Evolutionary conservation across 2,888 invertebrate genomes (phyloP).

Genomic region (Zootermopsis nevadensis): DNA sequence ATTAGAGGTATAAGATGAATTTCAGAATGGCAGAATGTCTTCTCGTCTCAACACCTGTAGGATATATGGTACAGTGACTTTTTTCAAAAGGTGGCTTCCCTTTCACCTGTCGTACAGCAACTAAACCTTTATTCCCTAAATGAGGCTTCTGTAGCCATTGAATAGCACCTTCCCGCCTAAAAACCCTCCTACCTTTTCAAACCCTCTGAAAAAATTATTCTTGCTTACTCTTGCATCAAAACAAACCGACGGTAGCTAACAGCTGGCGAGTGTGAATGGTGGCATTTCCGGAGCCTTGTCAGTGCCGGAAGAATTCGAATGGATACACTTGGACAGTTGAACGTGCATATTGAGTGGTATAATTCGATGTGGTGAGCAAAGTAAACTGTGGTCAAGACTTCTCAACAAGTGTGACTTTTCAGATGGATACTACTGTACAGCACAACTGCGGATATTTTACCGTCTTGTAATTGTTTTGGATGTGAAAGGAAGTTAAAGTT

Average conservation of each 20-base stretch:
- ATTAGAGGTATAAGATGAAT: too few species aligned
- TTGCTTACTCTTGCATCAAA: not conserved
- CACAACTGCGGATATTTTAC: not conserved
- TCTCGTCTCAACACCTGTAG: not conserved
- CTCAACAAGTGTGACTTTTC: not conserved
- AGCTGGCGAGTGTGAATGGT: not conserved
- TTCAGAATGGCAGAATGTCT: too few species aligned
- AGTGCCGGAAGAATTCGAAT: conserved; percentile 8
- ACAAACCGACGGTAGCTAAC: conserved; percentile 3
- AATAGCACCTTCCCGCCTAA: conserved; percentile 7
- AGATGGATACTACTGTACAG: not conserved
- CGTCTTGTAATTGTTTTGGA: not conserved
- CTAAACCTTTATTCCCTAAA: not conserved
- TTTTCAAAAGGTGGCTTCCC: not conserved
- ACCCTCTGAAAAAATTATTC: not conserved
- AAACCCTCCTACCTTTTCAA: conserved; percentile 8
- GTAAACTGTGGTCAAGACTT: not conserved
- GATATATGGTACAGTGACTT: conserved; percentile 2
- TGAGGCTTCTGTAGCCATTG: not conserved
- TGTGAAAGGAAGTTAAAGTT: not conserved
- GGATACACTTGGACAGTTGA: not conserved
- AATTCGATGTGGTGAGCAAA: not conserved
- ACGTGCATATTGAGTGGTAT: not conserved
- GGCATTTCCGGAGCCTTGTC: conserved; percentile 20
- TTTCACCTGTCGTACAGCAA: not conserved